These are phyloP conservation scores for Xestia sexstrigata DNA, from an alignment of 2,888 invertebrate species.

Conservation along the genomic window DNA sequence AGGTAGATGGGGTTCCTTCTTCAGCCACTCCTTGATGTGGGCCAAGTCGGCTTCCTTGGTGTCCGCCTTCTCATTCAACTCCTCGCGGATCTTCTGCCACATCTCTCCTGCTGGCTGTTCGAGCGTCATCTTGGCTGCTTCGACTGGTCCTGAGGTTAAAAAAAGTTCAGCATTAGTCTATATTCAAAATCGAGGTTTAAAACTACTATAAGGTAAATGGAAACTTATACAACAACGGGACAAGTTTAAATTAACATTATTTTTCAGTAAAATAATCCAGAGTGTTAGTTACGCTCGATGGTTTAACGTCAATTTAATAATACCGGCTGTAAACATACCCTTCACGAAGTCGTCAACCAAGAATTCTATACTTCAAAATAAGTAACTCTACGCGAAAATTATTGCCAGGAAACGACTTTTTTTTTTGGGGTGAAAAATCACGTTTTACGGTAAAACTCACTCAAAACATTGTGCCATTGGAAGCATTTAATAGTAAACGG, in stretches of 20 bases:
- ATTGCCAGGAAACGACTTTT: too few relatives aligned
- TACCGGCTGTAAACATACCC: too few relatives aligned
- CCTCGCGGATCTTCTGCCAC: slow-evolving; percentile 93
- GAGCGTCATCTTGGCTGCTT: slow-evolving; percentile 91
- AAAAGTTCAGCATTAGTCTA: background rate
- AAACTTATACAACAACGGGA: background rate
- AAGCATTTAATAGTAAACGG: too few relatives aligned
- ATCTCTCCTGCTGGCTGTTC: slow-evolving; percentile 94
- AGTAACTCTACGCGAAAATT: too few relatives aligned
- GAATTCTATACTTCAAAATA: too few relatives aligned
- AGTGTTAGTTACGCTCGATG: background rate
- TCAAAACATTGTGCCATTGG: too few relatives aligned
- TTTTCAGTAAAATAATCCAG: background rate
- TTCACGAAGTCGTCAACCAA: too few relatives aligned
- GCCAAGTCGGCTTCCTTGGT: slow-evolving; percentile 91
- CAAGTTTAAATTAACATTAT: background rate
- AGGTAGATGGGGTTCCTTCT: slow-evolving; percentile 92
- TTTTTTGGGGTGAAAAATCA: too few relatives aligned
- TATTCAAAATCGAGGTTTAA: background rate
- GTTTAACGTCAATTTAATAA: background rate
- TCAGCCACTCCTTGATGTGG: slow-evolving; percentile 92
- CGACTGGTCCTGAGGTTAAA: slow-evolving; percentile 78
- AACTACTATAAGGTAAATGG: background rate
- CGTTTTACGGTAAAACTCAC: too few relatives aligned
- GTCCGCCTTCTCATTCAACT: slow-evolving; percentile 92